Conservation (phyloP, 2,888 invertebrate species). For the Philereme vetulata region DNA sequence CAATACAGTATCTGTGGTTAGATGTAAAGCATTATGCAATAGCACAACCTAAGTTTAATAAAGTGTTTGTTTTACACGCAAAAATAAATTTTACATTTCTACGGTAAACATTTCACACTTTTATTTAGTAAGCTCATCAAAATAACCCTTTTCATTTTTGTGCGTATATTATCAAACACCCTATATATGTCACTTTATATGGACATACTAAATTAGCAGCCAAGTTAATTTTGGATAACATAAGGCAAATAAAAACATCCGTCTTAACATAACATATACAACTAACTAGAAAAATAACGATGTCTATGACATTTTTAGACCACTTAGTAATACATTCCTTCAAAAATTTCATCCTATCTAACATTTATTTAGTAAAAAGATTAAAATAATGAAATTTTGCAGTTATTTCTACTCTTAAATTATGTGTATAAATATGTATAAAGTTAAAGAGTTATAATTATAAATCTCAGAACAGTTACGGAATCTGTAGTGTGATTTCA, state of each 20-base stretch:
- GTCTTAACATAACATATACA: conserved; percentile 7
- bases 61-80: too few species aligned
- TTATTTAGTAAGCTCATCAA: too few species aligned
- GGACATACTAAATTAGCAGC: conserved; percentile 3
- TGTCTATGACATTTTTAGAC: conserved; percentile 50
- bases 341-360: conserved; percentile 46
- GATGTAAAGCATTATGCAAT: too few species aligned
- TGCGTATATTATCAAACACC: too few species aligned
- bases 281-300: conserved; percentile 30
- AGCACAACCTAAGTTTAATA: too few species aligned
- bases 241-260: conserved; percentile 28
- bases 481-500: conserved; percentile 10
- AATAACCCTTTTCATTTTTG: too few species aligned
- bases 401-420: conserved; percentile 1
- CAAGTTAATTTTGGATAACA: conserved; percentile 24
- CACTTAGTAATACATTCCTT: conserved; percentile 42
- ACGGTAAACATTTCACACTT: too few species aligned
- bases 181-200: too few species aligned
- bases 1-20: too few species aligned
- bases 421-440: background rate
- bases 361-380: conserved; percentile 6
- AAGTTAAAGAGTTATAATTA: background rate
- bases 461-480: conserved; percentile 9
- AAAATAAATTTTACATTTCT: too few species aligned
- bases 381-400: conserved; percentile 3